Base-by-base conservation (phyloP, 1,140 invertebrate species). In the Grapholita molesta region DNA sequence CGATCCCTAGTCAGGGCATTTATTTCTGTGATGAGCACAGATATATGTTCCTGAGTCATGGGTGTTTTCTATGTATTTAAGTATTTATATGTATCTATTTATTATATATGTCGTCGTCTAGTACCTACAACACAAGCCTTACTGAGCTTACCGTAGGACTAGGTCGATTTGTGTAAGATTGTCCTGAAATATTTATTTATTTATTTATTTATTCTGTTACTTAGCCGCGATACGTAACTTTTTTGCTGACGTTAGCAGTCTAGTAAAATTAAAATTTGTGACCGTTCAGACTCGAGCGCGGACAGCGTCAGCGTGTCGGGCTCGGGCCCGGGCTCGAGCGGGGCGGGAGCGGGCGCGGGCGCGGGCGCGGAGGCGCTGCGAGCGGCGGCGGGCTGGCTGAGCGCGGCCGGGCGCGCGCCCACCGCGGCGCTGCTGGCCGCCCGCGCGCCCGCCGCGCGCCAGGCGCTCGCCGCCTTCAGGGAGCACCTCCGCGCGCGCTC, bases 381-480 rank as follows among this genome's bases (percentile, higher is more conserved):
- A 8, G 94, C 95, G 64, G 96, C 99, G 55, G 95, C 97, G 0
- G 94, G 94, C 28, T 99, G 98, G 98, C 92, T 98, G 8, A 94
- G 95, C 71, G 96, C 97, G 82, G 95, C 95, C 57, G 94, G 96
- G 28, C 93, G 95, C 18, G 94, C 95, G 67, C 96, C 97, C 73
- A 97, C 96, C 75, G 95, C 95, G 25, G 95, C 96, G 76, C 95
- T 97, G 24, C 97, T 98, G 84, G 95, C 94, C 30, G 94, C 97
- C 2, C 92, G 98, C 21, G 96, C 96, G 0, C 94, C 94, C 18
- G 95, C 97, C 64, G 94, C 99, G 3, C 92, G 95, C 21, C 94
- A 95, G 70, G 97, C 97, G 5, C 89, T 98, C 35, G 94, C 95
- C 72, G 93, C 95, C 76, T 91, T 97, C 4, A 95, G 96, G 81